These are phyloP conservation scores for Prosapia bicincta DNA, from an alignment of 2,888 invertebrate species.

Conservation along the genomic window DNA sequence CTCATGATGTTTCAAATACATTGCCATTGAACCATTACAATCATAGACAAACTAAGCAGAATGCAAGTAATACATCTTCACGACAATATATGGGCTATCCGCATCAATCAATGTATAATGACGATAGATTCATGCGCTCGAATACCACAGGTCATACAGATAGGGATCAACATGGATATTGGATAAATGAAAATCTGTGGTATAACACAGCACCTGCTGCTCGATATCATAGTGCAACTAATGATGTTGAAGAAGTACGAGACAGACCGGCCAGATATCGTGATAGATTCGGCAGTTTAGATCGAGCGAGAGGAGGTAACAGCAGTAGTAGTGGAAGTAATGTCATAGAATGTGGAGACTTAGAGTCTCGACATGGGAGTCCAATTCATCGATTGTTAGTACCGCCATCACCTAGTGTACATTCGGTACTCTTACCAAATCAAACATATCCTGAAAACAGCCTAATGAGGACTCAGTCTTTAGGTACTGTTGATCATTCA, in stretches of 20 bases:
- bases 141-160: background rate
- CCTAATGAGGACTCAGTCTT: slow-evolving; percentile 55
- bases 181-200: slow-evolving; percentile 8
- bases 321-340: slow-evolving; percentile 3
- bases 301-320: slow-evolving; percentile 44
- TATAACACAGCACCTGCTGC: slow-evolving; percentile 26
- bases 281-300: slow-evolving; percentile 56
- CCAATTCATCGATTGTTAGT: slow-evolving; percentile 3
- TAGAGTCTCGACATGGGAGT: slow-evolving; percentile 12
- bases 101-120: background rate
- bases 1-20: background rate
- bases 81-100: background rate
- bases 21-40: background rate
- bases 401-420: background rate
- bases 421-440: slow-evolving; percentile 42
- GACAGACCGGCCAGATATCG: slow-evolving; percentile 16
- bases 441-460: slow-evolving; percentile 46
- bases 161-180: slow-evolving; percentile 6
- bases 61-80: background rate
- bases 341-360: slow-evolving; percentile 5
- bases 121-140: background rate
- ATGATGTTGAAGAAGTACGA: slow-evolving; percentile 16
- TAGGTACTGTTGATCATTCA: slow-evolving; percentile 53
- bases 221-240: slow-evolving; percentile 14
- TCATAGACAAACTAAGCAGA: background rate